A percentile compares a stretch with the other conserved stretches of the same genome.
phyloP scores from a whole-genome alignment of 2,888 invertebrate species.

The Phyllotreta cruciferae region DNA sequence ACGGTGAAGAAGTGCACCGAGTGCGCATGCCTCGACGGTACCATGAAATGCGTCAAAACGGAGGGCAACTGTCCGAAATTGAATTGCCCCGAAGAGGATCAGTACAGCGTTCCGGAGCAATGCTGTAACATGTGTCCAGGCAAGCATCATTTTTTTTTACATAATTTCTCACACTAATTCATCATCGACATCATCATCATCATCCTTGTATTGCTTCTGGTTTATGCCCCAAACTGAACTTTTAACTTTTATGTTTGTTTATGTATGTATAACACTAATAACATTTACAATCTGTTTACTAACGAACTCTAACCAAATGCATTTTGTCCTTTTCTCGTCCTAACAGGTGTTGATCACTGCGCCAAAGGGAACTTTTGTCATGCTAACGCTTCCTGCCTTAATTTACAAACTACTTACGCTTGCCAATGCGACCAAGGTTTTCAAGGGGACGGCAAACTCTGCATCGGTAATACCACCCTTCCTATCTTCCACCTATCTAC shows the following conservation, averaged over 20 bases:
- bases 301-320: conserved; percentile 43
- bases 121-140: conserved; percentile 93
- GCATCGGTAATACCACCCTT: conserved; percentile 67
- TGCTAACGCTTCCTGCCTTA: conserved; percentile 89
- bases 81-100: conserved; percentile 77
- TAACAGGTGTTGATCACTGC: conserved; percentile 86
- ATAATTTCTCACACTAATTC: too few relatives aligned
- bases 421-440: conserved; percentile 92
- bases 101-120: conserved; percentile 82
- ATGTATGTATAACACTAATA: neutral
- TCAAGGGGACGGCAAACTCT: conserved; percentile 82
- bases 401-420: conserved; percentile 87
- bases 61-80: conserved; percentile 79
- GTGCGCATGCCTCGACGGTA: conserved; percentile 84
- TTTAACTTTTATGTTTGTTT: too few relatives aligned
- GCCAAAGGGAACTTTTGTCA: conserved; percentile 89
- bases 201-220: too few relatives aligned
- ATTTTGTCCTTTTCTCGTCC: conserved; percentile 32
- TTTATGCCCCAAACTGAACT: too few relatives aligned
- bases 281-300: conserved; percentile 39
- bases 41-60: conserved; percentile 77
- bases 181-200: too few relatives aligned
- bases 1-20: conserved; percentile 79
- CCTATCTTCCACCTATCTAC: neutral
- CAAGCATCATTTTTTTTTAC: conserved; percentile 54